Evolutionary conservation across 2,888 invertebrate genomes (phyloP).

Genomic region (Eutolmus rufibarbis): DNA sequence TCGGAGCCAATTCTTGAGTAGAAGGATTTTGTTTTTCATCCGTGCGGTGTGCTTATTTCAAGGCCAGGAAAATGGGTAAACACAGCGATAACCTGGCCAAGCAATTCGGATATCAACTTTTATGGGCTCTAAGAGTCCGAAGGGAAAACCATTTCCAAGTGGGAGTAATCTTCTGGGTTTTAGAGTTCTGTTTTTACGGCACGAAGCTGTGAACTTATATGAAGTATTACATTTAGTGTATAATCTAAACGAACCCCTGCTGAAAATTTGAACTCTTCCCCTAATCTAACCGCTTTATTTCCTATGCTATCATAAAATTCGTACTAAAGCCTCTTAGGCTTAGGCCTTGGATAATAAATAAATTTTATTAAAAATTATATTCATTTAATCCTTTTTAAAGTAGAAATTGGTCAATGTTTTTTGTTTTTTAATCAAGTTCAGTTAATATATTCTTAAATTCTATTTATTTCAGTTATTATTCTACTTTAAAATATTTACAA

Average conservation of each 20-base stretch:
- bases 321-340: too few species aligned
- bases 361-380: too few species aligned
- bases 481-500: too few species aligned
- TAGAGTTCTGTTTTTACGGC: background rate
- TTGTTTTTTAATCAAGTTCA: too few species aligned
- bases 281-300: too few species aligned
- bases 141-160: background rate
- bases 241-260: background rate
- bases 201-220: background rate
- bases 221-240: background rate
- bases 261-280: too few species aligned
- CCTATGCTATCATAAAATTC: too few species aligned
- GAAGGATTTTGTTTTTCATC: background rate
- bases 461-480: too few species aligned
- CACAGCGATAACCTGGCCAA: background rate
- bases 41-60: background rate
- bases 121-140: background rate
- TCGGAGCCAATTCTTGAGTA: background rate
- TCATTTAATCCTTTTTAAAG: too few species aligned
- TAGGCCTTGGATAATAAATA: too few species aligned
- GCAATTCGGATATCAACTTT: background rate
- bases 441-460: too few species aligned
- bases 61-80: background rate
- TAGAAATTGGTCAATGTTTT: too few species aligned
- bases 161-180: background rate